phyloP scores from a whole-genome alignment of 2,797 vertebrate genomes.

The Pangasius djambal region DNA sequence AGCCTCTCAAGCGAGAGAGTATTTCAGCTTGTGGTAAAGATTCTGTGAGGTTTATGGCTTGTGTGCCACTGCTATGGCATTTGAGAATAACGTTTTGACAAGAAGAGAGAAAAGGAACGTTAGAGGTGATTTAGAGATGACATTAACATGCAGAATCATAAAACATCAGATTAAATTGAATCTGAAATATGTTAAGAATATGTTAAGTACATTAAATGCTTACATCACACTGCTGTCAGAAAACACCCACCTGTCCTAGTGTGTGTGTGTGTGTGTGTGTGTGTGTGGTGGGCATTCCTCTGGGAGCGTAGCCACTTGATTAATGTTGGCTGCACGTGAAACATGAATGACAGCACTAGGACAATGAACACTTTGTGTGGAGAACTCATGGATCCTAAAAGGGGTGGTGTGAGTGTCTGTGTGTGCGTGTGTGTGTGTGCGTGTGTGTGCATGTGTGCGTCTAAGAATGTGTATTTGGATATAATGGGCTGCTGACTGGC shows the following conservation, averaged over 20 bases:
- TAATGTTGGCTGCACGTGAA: slow-evolving; percentile 63
- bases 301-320: slow-evolving; percentile 55
- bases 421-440: neutral
- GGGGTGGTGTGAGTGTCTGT: slow-evolving; percentile 37
- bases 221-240: slow-evolving; percentile 47
- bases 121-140: neutral
- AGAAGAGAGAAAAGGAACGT: neutral
- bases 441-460: neutral
- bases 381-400: slow-evolving; percentile 44
- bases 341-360: slow-evolving; percentile 68
- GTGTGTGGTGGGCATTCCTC: slow-evolving; percentile 59
- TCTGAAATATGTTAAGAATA: neutral
- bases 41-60: neutral
- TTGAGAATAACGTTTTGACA: neutral
- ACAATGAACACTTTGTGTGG: slow-evolving; percentile 76
- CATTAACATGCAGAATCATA: neutral
- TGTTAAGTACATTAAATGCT: slow-evolving; percentile 29
- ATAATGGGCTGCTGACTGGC: slow-evolving; percentile 44
- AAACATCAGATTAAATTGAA: neutral
- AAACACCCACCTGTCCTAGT: slow-evolving; percentile 35
- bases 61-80: neutral
- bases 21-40: slow-evolving; percentile 30
- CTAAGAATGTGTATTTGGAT: slow-evolving; percentile 28
- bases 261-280: slow-evolving; percentile 10
- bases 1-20: neutral